Evolutionary conservation across 1,140 invertebrate species (phyloP).

Genomic region (Periplaneta americana): DNA sequence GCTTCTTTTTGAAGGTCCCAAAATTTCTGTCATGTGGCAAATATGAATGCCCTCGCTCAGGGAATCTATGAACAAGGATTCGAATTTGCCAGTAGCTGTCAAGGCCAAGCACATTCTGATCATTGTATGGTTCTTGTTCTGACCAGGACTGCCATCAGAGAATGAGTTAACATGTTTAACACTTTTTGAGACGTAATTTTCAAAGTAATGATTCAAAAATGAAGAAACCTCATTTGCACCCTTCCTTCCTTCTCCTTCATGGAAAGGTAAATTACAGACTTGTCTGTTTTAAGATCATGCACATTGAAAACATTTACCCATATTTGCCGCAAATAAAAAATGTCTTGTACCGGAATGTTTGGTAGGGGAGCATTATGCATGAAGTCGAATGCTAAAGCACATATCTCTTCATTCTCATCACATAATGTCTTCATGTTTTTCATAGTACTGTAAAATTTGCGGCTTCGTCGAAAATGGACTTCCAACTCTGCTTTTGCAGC

Average conservation of each 20-base stretch:
- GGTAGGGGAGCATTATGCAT: too few relatives aligned
- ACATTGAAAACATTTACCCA: background rate
- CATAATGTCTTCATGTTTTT: background rate
- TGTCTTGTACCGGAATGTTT: too few relatives aligned
- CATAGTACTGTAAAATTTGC: background rate
- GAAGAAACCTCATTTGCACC: background rate
- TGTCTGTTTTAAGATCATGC: background rate
- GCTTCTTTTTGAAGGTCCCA: background rate
- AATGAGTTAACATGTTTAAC: background rate
- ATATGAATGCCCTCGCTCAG: background rate
- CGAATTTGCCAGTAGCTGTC: background rate
- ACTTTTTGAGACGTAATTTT: background rate
- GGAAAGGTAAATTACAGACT: too few relatives aligned
- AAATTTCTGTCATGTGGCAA: background rate
- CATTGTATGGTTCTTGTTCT: background rate
- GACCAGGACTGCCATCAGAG: background rate
- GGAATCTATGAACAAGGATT: background rate
- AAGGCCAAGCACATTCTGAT: background rate
- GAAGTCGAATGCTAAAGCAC: too few relatives aligned
- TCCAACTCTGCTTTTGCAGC: background rate
- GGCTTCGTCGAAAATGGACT: background rate
- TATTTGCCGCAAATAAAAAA: too few relatives aligned
- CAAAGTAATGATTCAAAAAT: background rate
- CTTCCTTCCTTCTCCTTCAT: background rate
- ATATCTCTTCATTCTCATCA: too few relatives aligned